These are phyloP conservation scores for Sanderia malayensis DNA, from an alignment of 30 jellyfish, hydroid and myxozoan genomes.

Conservation along the genomic window DNA sequence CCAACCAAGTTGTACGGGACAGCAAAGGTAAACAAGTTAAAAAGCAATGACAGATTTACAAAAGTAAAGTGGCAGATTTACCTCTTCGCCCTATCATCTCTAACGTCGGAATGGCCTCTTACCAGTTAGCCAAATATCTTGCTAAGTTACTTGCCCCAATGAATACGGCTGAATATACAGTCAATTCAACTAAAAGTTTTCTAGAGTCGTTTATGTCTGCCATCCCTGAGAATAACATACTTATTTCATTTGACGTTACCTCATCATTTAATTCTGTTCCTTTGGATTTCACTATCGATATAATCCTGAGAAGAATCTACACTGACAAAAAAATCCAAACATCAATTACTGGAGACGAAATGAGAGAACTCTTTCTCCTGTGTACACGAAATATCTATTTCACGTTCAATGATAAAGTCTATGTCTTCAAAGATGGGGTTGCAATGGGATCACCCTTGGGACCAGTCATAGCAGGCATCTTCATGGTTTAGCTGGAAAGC, in stretches of 20 bases:
- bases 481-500: too few relatives aligned
- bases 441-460: constrained; percentile 24
- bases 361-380: background rate
- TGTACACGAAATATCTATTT: constrained; percentile 14
- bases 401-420: background rate
- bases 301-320: background rate
- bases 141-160: constrained; percentile 14
- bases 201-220: background rate
- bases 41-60: background rate
- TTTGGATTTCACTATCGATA: background rate
- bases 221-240: background rate
- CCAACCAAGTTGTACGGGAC: constrained; percentile 8
- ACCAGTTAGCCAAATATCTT: constrained; percentile 6
- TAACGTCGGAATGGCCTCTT: constrained; percentile 8
- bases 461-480: constrained; percentile 12
- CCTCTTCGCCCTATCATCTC: constrained; percentile 9
- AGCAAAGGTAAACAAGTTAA: background rate
- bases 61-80: background rate
- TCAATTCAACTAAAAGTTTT: background rate
- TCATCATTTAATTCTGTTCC: background rate
- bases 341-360: background rate
- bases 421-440: background rate
- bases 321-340: background rate
- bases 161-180: background rate
- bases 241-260: constrained; percentile 4